These are phyloP conservation scores for Caiman crocodilus DNA, from an alignment of 2,797 vertebrate species.

Conservation along the genomic window DNA sequence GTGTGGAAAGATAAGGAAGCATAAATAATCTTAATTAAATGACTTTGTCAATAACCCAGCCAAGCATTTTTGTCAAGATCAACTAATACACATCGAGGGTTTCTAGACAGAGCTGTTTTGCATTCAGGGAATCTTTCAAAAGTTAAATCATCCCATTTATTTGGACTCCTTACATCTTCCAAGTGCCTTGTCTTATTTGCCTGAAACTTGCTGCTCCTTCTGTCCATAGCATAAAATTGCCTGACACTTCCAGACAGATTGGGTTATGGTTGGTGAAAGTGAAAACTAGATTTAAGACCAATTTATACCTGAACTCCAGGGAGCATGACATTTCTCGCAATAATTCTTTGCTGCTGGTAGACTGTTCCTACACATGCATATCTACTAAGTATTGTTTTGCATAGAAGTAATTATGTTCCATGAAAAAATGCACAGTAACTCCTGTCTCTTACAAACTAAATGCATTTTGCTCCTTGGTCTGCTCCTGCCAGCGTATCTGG, in stretches of 20 bases:
- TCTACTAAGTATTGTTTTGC: not conserved
- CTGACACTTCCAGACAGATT: not conserved
- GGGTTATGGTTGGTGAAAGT: slow-evolving; percentile 45
- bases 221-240: not conserved
- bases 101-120: slow-evolving; percentile 20
- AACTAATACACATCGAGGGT: not conserved
- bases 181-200: not conserved
- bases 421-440: not conserved
- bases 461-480: not conserved
- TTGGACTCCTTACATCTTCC: not conserved
- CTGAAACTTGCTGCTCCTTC: not conserved
- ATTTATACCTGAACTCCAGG: slow-evolving; percentile 18
- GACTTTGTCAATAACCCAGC: not conserved
- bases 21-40: not conserved
- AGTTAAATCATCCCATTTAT: not conserved
- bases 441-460: not conserved
- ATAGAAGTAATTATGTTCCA: not conserved
- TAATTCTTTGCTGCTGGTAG: not conserved
- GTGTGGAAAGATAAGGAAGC: not conserved
- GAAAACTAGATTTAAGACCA: slow-evolving; percentile 33
- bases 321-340: slow-evolving; percentile 16
- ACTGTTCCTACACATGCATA: not conserved
- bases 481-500: not conserved
- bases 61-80: not conserved
- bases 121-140: slow-evolving; percentile 1